Evolutionary conservation across 2,113 vertebrate species (phyloP), one percentile per base, ranked within the genome.

Genomic region (Lasiurus borealis): DNA sequence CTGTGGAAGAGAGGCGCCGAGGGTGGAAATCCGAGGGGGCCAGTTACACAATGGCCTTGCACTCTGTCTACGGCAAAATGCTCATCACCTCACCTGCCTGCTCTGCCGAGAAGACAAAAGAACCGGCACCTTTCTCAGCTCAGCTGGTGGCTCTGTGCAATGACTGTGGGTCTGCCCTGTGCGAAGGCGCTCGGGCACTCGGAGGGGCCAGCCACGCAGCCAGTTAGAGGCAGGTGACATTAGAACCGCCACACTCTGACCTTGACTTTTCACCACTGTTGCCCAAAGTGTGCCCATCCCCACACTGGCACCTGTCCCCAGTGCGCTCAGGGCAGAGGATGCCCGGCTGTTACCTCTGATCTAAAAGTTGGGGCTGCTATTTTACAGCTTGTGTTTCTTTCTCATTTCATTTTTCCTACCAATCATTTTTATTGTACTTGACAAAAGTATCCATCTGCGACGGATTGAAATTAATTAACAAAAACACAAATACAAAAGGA

Each of bases 331-430:
- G 25, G 25, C 71, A 25, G 44, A 48, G 27, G 69, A 54, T 77
- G 27, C 31, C 80, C 72, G 36, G 78, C 64, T 93, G 64, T 71
- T 75, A 66, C 75, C 93, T 48, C 72, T 80, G 76, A 91, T 25
- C 40, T 87, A 83, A 94, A 94, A 92, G 69, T 96, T 18, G 76
- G 82, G 59, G 92, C 48, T 94, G 89, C 23, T 8, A 13, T 86
- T 84, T 95, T 73, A 69, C 23, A 54, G 31, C 16, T 25, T 40
- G 82, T 73, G 10, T 85, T 95, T 91, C 84, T 78, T 94, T 92
- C 88, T 62, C 44, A 34, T 89, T 95, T 93, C 54, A 40, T 92
- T 93, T 93, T 69, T 36, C 90, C 85, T 85, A 52, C 84, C 88
- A 85, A 91, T 92, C 36, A 54, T 88, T 80, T 94, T 94, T 75